Evolutionary conservation across 2,797 vertebrate species (phyloP).

Genomic region (Sebastes flavidus): DNA sequence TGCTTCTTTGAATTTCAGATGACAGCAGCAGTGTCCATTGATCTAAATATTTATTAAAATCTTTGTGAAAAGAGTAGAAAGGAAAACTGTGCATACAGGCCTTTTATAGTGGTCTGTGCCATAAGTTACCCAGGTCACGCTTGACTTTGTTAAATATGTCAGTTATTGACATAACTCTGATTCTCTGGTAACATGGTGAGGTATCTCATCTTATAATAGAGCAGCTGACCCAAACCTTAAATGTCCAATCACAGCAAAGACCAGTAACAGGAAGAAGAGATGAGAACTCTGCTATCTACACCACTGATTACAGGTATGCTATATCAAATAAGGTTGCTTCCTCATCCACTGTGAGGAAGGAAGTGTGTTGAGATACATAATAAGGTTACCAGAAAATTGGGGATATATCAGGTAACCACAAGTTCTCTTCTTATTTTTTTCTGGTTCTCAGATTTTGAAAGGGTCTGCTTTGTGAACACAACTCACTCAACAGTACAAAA

Average conservation of each 20-base stretch:
- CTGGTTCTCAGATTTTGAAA: background rate
- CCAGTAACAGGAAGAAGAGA: background rate
- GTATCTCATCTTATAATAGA: background rate
- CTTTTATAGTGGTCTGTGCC: background rate
- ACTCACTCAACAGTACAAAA: background rate
- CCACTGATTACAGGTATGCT: background rate
- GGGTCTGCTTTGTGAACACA: background rate
- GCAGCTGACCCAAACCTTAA: background rate
- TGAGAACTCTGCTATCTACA: background rate
- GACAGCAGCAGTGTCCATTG: background rate
- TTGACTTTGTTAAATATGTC: no score
- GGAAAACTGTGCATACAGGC: background rate
- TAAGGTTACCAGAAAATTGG: background rate
- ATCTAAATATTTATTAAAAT: background rate
- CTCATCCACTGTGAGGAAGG: background rate
- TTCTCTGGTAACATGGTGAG: background rate
- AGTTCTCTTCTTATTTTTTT: background rate
- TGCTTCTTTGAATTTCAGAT: background rate
- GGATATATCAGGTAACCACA: background rate
- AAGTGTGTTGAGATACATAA: background rate
- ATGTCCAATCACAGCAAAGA: background rate
- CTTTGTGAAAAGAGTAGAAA: background rate
- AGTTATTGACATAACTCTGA: background rate
- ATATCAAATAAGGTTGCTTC: constrained; percentile 4
- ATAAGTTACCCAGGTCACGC: no score